Evolutionary conservation across 2,888 invertebrate species (phyloP).

Genomic region (Shargacucullia verbasci): DNA sequence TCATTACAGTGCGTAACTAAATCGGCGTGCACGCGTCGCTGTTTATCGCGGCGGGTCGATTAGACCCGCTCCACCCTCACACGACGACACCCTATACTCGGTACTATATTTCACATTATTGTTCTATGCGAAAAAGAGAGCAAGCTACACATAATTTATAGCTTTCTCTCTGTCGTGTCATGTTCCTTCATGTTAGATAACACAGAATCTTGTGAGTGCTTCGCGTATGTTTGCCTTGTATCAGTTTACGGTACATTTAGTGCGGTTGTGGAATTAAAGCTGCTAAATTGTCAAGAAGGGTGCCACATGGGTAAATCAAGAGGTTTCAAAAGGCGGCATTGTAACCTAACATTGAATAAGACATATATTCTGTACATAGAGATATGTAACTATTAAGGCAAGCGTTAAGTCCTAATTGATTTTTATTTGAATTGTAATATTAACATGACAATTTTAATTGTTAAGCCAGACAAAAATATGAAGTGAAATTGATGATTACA

Average conservation of each 20-base stretch:
- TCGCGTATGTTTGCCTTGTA: conserved; percentile 77
- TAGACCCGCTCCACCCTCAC: conserved; percentile 78
- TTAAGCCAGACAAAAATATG: too few species aligned
- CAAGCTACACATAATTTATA: conserved; percentile 50
- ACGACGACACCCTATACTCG: conserved; percentile 55
- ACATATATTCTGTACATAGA: not conserved
- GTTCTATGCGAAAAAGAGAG: conserved; percentile 63
- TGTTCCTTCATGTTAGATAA: conserved; percentile 57
- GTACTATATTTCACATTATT: conserved; percentile 62
- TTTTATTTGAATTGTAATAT: too few species aligned
- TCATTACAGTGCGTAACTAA: conserved; percentile 82
- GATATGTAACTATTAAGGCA: too few species aligned
- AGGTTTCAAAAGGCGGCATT: conserved; percentile 20
- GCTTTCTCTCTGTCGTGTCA: conserved; percentile 52
- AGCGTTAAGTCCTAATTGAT: too few species aligned
- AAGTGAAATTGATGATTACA: too few species aligned
- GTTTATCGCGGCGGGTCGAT: conserved; percentile 77
- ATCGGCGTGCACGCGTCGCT: conserved; percentile 76
- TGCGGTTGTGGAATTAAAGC: conserved; percentile 67
- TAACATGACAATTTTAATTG: too few species aligned
- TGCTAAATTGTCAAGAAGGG: conserved; percentile 64
- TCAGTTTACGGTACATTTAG: conserved; percentile 80
- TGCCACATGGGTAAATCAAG: conserved; percentile 35
- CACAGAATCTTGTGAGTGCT: conserved; percentile 65
- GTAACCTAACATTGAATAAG: not conserved